phyloP scores from a whole-genome alignment of 2,888 invertebrate species.

The Drosophila putrida region DNA sequence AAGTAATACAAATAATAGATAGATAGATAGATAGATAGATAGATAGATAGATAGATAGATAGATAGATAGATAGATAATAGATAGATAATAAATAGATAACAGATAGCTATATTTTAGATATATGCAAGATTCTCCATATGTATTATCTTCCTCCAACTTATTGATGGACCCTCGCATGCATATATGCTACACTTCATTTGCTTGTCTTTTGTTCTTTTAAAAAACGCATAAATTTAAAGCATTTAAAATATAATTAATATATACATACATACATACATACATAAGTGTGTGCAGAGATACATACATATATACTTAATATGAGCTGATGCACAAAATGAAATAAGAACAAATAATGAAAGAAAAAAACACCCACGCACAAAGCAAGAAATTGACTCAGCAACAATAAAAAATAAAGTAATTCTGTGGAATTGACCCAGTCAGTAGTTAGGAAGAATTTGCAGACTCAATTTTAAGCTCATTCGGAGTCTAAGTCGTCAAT shows the following conservation, averaged over 20 bases:
- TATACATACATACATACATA: constrained; percentile 3
- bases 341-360: constrained; percentile 28
- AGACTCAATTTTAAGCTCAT: constrained; percentile 28
- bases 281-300: not conserved
- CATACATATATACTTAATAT: constrained; percentile 23
- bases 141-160: not conserved
- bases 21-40: too few relatives aligned
- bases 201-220: constrained; percentile 33
- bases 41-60: too few relatives aligned
- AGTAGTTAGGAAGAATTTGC: constrained; percentile 9
- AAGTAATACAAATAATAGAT: too few relatives aligned
- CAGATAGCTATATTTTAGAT: too few relatives aligned
- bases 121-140: too few relatives aligned
- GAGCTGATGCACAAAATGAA: constrained; percentile 32
- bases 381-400: constrained; percentile 8
- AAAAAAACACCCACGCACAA: constrained; percentile 34
- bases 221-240: constrained; percentile 46
- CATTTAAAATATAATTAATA: constrained; percentile 15
- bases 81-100: too few relatives aligned
- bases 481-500: constrained; percentile 4
- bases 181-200: constrained; percentile 4
- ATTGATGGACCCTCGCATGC: constrained; percentile 19
- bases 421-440: constrained; percentile 37
- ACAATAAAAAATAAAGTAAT: constrained; percentile 6
- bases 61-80: too few relatives aligned